Evolutionary conservation across 2,797 vertebrate genomes (phyloP).

Genomic region (Acrocephalus scirpaceus): DNA sequence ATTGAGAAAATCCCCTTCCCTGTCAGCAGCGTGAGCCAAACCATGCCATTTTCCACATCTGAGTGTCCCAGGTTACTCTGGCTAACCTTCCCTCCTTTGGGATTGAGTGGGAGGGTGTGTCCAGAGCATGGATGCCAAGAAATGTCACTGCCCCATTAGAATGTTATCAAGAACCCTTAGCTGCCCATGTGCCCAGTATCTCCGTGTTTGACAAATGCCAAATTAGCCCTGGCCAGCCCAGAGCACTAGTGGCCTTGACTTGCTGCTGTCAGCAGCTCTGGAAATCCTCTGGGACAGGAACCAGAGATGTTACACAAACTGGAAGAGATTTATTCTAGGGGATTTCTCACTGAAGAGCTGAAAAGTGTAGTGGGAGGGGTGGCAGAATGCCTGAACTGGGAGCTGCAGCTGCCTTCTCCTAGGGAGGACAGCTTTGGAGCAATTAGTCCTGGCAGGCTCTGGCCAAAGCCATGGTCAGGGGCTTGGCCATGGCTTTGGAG

Average conservation of each 20-base stretch:
- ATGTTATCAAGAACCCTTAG: neutral
- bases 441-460: neutral
- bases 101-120: neutral
- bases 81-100: neutral
- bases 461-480: accelerated
- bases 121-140: neutral
- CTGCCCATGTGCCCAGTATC: neutral
- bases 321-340: neutral
- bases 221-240: neutral
- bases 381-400: neutral
- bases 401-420: neutral
- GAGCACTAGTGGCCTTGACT: neutral
- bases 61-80: neutral
- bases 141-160: neutral
- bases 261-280: neutral
- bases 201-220: neutral
- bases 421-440: neutral
- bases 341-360: neutral
- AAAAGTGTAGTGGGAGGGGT: neutral
- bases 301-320: neutral
- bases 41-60: neutral
- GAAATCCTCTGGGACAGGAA: neutral
- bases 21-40: neutral
- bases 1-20: neutral
- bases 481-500: neutral